These are phyloP conservation scores for Enteromius trimaculatus DNA, from an alignment of 2,797 vertebrate species.

Conservation along the genomic window DNA sequence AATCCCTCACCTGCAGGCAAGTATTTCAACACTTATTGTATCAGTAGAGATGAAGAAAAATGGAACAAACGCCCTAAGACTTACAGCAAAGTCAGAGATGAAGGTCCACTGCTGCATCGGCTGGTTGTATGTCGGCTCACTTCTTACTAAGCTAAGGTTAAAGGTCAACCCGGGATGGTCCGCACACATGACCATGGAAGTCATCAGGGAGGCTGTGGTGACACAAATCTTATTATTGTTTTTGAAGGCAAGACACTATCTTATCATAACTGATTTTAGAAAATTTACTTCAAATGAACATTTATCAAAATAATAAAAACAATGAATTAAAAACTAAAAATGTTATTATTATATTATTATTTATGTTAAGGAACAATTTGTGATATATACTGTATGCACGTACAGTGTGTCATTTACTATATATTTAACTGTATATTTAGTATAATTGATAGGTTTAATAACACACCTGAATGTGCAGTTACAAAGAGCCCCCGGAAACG, in stretches of 20 bases:
- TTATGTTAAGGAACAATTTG: background rate
- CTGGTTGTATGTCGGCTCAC: conserved; percentile 88
- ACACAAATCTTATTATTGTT: background rate
- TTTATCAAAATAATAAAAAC: no score
- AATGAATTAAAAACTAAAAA: no score
- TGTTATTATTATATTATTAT: no score
- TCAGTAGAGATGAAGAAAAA: background rate
- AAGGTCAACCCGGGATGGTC: conserved; percentile 88
- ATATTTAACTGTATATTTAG: no score
- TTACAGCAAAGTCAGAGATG: conserved; percentile 91
- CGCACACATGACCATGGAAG: conserved; percentile 86
- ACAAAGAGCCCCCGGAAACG: conserved; percentile 92
- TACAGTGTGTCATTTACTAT: no score
- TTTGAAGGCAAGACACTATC: background rate
- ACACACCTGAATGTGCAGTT: conserved; percentile 82
- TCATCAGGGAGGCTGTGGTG: conserved; percentile 78
- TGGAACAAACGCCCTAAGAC: conserved; percentile 37
- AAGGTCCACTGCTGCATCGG: conserved; percentile 93
- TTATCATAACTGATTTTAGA: background rate
- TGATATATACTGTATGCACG: no score
- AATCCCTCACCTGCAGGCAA: conserved; percentile 87
- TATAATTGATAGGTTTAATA: background rate
- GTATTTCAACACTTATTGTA: background rate
- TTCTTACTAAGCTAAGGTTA: conserved; percentile 86
- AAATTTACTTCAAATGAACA: background rate